Conservation (phyloP, 2,797 vertebrate genomes). For the Pipistrellus nathusii region DNA sequence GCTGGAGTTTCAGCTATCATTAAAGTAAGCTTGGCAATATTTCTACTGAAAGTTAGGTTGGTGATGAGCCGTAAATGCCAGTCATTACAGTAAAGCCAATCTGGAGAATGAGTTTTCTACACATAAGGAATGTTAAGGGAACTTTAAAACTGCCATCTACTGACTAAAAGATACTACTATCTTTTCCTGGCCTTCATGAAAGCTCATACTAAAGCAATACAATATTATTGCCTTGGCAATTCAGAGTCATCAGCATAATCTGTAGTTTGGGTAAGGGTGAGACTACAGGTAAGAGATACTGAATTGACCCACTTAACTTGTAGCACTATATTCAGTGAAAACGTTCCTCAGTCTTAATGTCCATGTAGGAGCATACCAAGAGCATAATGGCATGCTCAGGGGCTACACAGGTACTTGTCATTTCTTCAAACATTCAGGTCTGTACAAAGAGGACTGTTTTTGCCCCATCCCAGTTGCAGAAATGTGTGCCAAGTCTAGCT, state of each 20-base stretch:
- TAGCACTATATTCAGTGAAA: neutral
- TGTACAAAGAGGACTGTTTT: neutral
- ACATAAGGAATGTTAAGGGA: conserved; percentile 34
- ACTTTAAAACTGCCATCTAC: conserved; percentile 54
- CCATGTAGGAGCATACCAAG: neutral
- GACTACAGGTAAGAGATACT: neutral
- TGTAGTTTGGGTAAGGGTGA: neutral
- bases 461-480: neutral
- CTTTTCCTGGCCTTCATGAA: conserved; percentile 23
- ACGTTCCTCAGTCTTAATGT: neutral
- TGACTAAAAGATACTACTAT: conserved; percentile 30
- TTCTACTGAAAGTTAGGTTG: conserved; percentile 57
- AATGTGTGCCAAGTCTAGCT: neutral
- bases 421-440: neutral
- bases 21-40: conserved; percentile 22
- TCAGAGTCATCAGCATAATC: neutral
- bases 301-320: neutral
- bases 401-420: neutral
- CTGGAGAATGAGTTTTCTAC: conserved; percentile 57
- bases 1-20: neutral
- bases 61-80: conserved; percentile 47
- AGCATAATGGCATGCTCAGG: neutral
- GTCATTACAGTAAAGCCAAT: conserved; percentile 62
- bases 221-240: conserved; percentile 27
- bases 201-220: neutral